Evolutionary conservation across 53 echinoderm and acorn worm genomes (phyloP).

Genomic region (Antedon mediterranea): DNA sequence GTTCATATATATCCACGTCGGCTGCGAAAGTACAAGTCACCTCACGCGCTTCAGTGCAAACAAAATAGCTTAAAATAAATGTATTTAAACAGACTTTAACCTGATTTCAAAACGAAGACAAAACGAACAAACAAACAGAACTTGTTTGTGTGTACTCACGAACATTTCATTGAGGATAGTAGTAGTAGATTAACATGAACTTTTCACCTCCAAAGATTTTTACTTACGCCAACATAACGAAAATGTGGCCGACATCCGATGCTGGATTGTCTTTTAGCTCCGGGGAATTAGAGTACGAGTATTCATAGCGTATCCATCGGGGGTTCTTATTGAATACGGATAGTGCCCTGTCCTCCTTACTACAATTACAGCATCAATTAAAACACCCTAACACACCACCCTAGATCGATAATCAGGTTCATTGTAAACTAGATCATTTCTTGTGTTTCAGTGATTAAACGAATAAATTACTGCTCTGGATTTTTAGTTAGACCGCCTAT

Average conservation of each 20-base stretch:
- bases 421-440: no score
- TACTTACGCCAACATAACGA: no score
- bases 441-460: no score
- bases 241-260: no score
- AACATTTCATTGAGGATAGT: neutral
- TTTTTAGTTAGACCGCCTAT: no score
- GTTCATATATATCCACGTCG: neutral
- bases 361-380: neutral
- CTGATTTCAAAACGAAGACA: neutral
- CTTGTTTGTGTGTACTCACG: neutral
- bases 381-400: neutral
- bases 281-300: neutral
- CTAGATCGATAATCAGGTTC: no score
- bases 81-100: conserved; percentile 1
- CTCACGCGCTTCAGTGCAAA: neutral
- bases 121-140: neutral
- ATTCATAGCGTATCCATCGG: neutral
- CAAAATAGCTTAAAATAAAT: neutral
- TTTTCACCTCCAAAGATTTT: neutral
- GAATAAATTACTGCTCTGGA: no score
- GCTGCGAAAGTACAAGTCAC: no score
- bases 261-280: neutral
- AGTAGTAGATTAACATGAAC: neutral
- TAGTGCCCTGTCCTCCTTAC: neutral
- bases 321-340: neutral